These are phyloP conservation scores for Hyla sarda DNA, from an alignment of 2,113 vertebrate species.

Conservation along the genomic window DNA sequence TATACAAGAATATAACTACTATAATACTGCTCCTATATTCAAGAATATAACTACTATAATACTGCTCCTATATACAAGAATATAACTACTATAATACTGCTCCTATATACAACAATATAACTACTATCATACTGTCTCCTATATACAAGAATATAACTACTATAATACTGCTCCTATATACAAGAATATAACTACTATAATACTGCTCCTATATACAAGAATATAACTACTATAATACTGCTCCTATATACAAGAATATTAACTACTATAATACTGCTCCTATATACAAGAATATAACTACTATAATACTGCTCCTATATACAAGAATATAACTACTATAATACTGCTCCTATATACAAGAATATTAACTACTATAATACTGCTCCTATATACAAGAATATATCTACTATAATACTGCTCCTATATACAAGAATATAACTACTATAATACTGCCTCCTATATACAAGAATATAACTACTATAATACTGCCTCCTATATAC, in stretches of 20 bases:
- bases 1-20: not conserved
- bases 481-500: not conserved
- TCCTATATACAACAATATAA: not conserved
- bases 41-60: too few species aligned
- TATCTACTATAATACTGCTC: conserved; percentile 1
- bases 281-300: conserved; percentile 1
- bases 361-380: not conserved
- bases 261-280: conserved; percentile 4
- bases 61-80: too few species aligned
- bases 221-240: conserved; percentile 17
- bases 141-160: not conserved
- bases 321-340: conserved; percentile 8
- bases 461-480: not conserved
- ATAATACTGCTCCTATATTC: not conserved
- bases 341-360: not conserved
- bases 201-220: not conserved
- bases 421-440: not conserved
- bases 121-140: not conserved
- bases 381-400: not conserved
- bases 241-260: not conserved
- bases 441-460: conserved; percentile 1
- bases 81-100: too few species aligned
- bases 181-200: not conserved
- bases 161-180: not conserved
- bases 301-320: conserved; percentile 7